Conservation (phyloP, 2,113 vertebrate species). For the Excalfactoria chinensis region DNA sequence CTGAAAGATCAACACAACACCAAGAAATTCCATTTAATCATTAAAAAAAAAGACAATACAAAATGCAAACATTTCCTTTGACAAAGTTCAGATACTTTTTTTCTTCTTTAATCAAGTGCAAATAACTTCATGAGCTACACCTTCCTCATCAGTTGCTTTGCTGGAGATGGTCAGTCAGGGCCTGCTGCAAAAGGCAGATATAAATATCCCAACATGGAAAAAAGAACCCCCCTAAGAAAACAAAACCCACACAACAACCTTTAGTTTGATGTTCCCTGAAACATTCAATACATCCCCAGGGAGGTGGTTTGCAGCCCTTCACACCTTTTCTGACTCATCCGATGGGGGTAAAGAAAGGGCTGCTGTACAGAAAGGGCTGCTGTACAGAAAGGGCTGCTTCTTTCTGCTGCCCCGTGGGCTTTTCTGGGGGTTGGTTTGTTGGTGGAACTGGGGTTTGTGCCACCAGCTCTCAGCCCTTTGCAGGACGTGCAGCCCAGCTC, state of each 20-base stretch:
- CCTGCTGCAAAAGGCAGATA: constrained; percentile 71
- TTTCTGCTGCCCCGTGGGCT: rapidly evolving
- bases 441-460: neutral
- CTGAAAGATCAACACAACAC: constrained; percentile 69
- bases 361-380: too few species aligned
- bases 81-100: constrained; percentile 95
- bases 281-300: constrained; percentile 28
- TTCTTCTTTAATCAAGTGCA: constrained; percentile 90
- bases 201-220: constrained; percentile 63
- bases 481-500: neutral
- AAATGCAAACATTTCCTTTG: constrained; percentile 96
- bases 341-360: neutral
- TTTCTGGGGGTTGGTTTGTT: neutral
- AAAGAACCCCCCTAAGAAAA: neutral
- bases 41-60: constrained; percentile 96
- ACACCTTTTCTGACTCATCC: neutral
- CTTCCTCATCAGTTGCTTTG: constrained; percentile 57
- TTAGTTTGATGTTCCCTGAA: neutral
- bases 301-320: constrained; percentile 58
- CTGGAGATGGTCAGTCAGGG: constrained; percentile 53
- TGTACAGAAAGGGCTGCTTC: neutral
- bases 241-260: neutral
- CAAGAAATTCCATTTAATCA: constrained; percentile 80
- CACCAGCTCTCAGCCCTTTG: rapidly evolving
- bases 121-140: constrained; percentile 95